Base-by-base conservation (phyloP, 2,888 invertebrate species). In the Chromoteleia sp. region DNA sequence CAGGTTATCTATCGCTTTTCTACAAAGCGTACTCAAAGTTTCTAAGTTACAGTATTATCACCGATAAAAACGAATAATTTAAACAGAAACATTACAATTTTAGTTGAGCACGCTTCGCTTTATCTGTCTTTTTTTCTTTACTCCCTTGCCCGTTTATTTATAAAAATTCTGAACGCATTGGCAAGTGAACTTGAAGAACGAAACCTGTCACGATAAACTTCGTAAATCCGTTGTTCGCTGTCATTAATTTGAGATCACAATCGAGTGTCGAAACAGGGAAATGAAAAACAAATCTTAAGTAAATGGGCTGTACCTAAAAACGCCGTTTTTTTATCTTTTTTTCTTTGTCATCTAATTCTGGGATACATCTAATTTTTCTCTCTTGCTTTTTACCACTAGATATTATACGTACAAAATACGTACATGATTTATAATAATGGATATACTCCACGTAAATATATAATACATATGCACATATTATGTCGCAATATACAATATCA, bases 401-500 rank as follows among this genome's bases (percentile, higher is more conserved):
- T 52, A 43, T 54, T 50, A 54, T 52, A 56, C 21, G 50, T 75
- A 75, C 58, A 67, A 75, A 75, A 67, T 75, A 58, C 65, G 58
- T 50, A 58, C 39, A 65, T 21, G 41, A 65, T 43, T 65, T 65
- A 25, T 50, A 65, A 15, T 59, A 29, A 50, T 59, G 71, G 39
- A 59, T 71, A 76, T 59, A 58, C 54, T 36, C 29, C 54, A 45
- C 21, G 43, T 67, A 48, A 54, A 67, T 77, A 71, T 61, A 52
- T 59, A 41, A 52, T 67, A 67, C 56, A 58, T 50, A 48, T 67
- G 65, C 59, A 67, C 67, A 52, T 73, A 67, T 54, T 68, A 39
- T 74, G 54, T 54, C 74, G 48, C 48, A 74, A 79, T 73, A 73
- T 58, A 71, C 58, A 73, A 50, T 73, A 61, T 78, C 65, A 73